Conservation (phyloP, 2,797 vertebrate genomes). For the Oreochromis grahami region DNA sequence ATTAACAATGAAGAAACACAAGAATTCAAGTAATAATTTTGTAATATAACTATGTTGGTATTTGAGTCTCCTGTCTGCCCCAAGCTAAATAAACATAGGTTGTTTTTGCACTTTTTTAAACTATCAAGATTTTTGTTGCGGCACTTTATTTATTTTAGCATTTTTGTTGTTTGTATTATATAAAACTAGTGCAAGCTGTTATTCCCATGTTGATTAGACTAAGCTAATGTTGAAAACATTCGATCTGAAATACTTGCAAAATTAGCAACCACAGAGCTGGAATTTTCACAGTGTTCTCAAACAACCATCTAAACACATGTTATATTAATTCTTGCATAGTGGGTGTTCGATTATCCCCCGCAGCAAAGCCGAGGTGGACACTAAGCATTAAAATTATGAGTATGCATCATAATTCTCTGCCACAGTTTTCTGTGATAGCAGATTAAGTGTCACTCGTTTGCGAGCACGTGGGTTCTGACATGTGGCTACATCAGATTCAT, state of each 20-base stretch:
- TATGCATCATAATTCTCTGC: constrained; percentile 1
- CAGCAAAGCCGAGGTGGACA: constrained; percentile 18
- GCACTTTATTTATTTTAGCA: neutral
- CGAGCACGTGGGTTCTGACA: neutral
- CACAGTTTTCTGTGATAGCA: neutral
- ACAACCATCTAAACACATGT: constrained; percentile 2
- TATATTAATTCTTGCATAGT: constrained; percentile 11
- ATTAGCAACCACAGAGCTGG: neutral
- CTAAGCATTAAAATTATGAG: constrained; percentile 8
- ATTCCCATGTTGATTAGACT: neutral
- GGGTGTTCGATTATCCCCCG: constrained; percentile 35
- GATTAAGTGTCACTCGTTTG: constrained; percentile 11
- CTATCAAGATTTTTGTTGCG: neutral
- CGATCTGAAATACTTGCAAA: neutral
- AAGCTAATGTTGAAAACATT: neutral
- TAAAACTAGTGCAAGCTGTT: neutral
- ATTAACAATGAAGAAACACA: constrained; percentile 21
- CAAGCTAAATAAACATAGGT: neutral
- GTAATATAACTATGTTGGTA: constrained; percentile 34
- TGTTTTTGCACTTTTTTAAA: neutral
- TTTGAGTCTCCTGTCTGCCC: neutral
- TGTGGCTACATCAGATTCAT: neutral
- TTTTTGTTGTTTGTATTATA: neutral
- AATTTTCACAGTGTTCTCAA: constrained; percentile 1
- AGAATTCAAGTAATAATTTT: constrained; percentile 9